Conservation (phyloP, 2,797 vertebrate genomes). For the Hoplostethus atlanticus region DNA sequence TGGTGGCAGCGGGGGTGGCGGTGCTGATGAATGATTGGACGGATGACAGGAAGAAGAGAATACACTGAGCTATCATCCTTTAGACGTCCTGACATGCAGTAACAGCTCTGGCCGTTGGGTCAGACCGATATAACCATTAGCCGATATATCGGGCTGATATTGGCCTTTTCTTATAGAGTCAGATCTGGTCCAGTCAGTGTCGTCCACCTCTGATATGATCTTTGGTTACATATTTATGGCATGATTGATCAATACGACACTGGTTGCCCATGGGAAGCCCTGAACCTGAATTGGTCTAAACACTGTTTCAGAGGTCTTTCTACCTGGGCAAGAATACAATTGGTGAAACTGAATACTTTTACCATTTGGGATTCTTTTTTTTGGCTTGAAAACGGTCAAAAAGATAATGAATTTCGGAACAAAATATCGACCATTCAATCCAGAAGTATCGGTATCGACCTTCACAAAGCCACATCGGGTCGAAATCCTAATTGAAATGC, state of each 20-base stretch:
- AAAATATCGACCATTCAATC: too few relatives aligned
- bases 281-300: not conserved
- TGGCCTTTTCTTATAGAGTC: not conserved
- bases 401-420: too few relatives aligned
- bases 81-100: conserved; percentile 12
- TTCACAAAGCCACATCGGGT: not conserved
- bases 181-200: not conserved
- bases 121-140: too few relatives aligned
- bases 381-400: too few relatives aligned
- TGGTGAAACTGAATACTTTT: too few relatives aligned
- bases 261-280: not conserved
- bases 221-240: not conserved
- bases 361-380: too few relatives aligned
- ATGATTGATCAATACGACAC: too few relatives aligned
- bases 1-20: not conserved
- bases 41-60: conserved; percentile 13
- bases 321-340: not conserved
- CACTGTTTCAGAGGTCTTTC: not conserved
- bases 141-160: too few relatives aligned
- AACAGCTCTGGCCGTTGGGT: not conserved
- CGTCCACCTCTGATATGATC: not conserved
- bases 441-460: too few relatives aligned
- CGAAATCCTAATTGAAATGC: conserved; percentile 2
- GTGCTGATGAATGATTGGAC: not conserved
- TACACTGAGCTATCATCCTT: not conserved